Conservation (phyloP, 2,113 vertebrate species). For the Circaetus gallicus region DNA sequence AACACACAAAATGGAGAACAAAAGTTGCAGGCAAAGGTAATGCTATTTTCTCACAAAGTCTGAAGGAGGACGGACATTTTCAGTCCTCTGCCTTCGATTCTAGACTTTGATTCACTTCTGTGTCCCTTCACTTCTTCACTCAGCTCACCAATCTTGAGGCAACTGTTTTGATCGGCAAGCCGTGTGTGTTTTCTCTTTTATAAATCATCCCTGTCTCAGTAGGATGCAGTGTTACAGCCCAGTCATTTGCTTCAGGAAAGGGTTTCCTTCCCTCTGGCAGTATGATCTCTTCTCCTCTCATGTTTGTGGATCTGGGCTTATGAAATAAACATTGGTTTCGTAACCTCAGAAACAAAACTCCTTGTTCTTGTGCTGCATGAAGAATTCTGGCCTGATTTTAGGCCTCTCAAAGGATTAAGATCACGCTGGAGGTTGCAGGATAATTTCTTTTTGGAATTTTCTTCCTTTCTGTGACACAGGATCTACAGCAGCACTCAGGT, state of each 20-base stretch:
- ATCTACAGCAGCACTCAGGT: not conserved
- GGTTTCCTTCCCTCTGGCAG: constrained; percentile 57
- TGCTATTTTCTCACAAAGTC: not conserved
- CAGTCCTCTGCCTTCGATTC: not conserved
- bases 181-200: not conserved
- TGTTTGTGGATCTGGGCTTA: constrained; percentile 44
- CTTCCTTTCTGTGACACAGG: not conserved
- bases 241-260: constrained; percentile 47
- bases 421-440: not conserved
- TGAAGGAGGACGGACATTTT: not conserved
- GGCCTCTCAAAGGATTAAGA: not conserved
- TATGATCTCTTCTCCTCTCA: constrained; percentile 26
- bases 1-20: not conserved
- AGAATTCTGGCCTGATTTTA: not conserved
- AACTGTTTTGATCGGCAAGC: not conserved
- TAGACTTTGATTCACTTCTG: not conserved
- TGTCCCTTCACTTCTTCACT: not conserved
- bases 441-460: not conserved
- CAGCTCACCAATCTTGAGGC: constrained; percentile 36
- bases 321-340: constrained; percentile 26
- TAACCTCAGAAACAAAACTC: constrained; percentile 25
- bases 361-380: not conserved
- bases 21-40: not conserved
- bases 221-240: constrained; percentile 35
- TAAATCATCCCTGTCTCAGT: constrained; percentile 1